A percentile compares a stretch with the other conserved stretches of the same genome.
These are phyloP conservation scores for Laticauda laticaudata DNA, from an alignment of 2,113 vertebrate genomes.

Conservation along the genomic window DNA sequence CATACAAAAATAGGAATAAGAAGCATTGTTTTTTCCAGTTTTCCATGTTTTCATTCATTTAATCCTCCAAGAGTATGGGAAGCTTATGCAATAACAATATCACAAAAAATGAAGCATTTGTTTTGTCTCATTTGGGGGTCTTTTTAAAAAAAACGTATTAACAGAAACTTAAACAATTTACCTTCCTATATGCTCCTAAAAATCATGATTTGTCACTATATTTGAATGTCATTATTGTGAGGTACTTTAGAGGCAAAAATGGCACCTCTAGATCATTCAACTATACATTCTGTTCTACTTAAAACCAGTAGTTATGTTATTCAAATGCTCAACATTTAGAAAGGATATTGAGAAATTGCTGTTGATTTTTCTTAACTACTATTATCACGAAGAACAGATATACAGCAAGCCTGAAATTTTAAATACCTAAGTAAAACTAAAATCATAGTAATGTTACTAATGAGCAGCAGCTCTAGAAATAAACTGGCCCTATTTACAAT, in stretches of 20 bases:
- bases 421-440: slow-evolving; percentile 3
- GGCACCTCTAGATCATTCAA: background rate
- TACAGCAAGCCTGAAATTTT: slow-evolving; percentile 18
- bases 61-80: background rate
- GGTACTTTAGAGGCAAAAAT: background rate
- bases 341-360: background rate
- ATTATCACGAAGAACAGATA: slow-evolving; percentile 3
- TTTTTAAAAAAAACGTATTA: background rate
- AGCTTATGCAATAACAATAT: background rate
- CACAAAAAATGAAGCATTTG: background rate
- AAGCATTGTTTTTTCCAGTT: background rate
- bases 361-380: background rate
- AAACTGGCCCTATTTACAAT: background rate
- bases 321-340: slow-evolving; percentile 20
- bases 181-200: background rate
- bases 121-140: background rate
- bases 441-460: slow-evolving; percentile 29
- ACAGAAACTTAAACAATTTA: background rate
- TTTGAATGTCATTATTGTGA: background rate
- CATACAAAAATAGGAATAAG: background rate
- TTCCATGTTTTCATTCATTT: background rate
- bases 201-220: background rate
- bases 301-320: background rate
- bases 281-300: slow-evolving; percentile 27
- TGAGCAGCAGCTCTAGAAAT: background rate